Conservation (phyloP, 2,113 vertebrate species). For the Willisornis vidua region DNA sequence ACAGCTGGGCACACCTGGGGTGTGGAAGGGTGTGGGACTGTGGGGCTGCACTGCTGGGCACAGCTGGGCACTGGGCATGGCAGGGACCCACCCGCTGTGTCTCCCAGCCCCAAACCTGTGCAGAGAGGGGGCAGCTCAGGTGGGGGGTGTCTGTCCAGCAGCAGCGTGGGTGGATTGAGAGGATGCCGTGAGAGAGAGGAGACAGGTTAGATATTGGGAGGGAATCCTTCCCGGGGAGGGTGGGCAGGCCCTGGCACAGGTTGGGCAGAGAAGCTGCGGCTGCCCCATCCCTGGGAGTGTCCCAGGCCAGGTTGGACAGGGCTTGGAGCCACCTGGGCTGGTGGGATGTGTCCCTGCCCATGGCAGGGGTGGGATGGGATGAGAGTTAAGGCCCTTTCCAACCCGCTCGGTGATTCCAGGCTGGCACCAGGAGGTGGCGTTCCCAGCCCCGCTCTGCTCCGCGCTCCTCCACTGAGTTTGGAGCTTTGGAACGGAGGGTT, state of each 20-base stretch:
- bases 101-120: fast-evolving
- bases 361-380: fast-evolving
- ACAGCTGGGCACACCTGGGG: fast-evolving
- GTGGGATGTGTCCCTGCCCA: not conserved
- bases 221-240: not conserved
- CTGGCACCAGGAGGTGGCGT: conserved; percentile 39
- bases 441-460: not conserved
- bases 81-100: fast-evolving
- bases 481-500: fast-evolving
- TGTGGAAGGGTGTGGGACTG: fast-evolving
- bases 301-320: not conserved
- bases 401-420: fast-evolving
- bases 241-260: not conserved
- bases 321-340: fast-evolving
- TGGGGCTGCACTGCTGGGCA: fast-evolving
- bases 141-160: not conserved
- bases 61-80: fast-evolving
- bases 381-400: fast-evolving
- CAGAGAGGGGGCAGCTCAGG: fast-evolving
- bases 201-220: not conserved
- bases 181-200: not conserved
- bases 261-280: not conserved
- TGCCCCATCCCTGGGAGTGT: not conserved
- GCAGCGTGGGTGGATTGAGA: not conserved
- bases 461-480: fast-evolving